phyloP scores from a whole-genome alignment of 2,888 invertebrate genomes.

The Iphiclides podalirius region DNA sequence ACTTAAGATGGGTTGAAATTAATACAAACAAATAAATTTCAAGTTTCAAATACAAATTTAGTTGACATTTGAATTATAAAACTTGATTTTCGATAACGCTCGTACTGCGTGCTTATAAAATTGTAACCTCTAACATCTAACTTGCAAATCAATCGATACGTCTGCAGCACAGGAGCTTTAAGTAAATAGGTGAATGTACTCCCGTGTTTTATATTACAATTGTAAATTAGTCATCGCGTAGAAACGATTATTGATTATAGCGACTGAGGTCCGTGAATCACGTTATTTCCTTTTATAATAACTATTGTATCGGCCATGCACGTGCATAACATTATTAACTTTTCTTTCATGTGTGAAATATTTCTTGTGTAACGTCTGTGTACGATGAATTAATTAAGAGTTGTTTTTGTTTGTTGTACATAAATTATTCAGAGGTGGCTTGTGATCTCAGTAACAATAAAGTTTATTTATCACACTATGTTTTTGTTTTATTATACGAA shows the following conservation, averaged over 20 bases:
- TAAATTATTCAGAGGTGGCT: slow-evolving; percentile 61
- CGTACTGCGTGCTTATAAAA: too few species aligned
- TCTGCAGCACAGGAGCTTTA: slow-evolving; percentile 8
- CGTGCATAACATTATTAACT: background rate
- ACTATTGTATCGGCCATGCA: background rate
- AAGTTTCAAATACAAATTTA: too few species aligned
- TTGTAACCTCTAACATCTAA: too few species aligned
- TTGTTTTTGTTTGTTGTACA: slow-evolving; percentile 48
- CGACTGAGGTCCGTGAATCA: background rate
- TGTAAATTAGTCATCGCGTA: slow-evolving; percentile 21
- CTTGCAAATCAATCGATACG: slow-evolving; percentile 7
- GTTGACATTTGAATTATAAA: too few species aligned
- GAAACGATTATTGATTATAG: slow-evolving; percentile 7
- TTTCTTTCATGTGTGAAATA: slow-evolving; percentile 3
- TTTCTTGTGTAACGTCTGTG: background rate
- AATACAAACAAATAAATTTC: too few species aligned
- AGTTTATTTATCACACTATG: slow-evolving; percentile 4
- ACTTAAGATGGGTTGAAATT: too few species aligned
- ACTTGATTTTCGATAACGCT: too few species aligned
- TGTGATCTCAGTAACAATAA: slow-evolving; percentile 68
- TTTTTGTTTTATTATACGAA: background rate
- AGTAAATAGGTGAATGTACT: slow-evolving; percentile 9
- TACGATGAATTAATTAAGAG: slow-evolving; percentile 16
- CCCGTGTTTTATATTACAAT: slow-evolving; percentile 2
- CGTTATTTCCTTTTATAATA: background rate